A percentile compares a stretch with the other conserved stretches of the same genome.
phyloP scores from a whole-genome alignment of 2,797 vertebrate species.

The Chelmon rostratus region DNA sequence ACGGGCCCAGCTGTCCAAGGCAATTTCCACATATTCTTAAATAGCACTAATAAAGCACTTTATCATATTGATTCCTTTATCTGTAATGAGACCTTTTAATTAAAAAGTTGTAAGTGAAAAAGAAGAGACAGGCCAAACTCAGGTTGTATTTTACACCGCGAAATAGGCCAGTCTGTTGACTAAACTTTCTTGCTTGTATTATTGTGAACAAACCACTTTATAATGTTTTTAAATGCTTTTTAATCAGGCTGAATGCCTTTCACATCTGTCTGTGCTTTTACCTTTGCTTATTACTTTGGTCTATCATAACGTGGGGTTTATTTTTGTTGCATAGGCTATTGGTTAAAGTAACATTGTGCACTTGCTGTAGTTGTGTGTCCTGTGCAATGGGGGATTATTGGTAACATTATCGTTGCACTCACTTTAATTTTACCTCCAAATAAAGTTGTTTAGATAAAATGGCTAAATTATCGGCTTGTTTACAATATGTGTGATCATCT shows the following conservation, averaged over 20 bases:
- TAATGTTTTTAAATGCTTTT: too few relatives aligned
- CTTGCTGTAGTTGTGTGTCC: neutral
- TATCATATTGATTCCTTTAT: neutral
- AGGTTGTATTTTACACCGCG: neutral
- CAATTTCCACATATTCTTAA: constrained; percentile 10
- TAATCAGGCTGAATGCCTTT: too few relatives aligned
- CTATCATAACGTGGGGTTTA: neutral
- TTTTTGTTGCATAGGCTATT: neutral
- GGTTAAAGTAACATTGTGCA: neutral
- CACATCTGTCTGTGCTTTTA: too few relatives aligned
- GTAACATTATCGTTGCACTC: neutral
- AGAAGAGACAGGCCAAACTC: too few relatives aligned
- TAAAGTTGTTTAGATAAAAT: neutral
- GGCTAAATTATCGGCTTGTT: neutral
- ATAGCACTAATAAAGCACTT: neutral
- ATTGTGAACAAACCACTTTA: too few relatives aligned
- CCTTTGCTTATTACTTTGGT: neutral
- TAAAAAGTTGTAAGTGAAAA: neutral
- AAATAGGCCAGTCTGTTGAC: neutral
- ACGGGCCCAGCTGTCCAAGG: neutral
- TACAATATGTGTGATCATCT: neutral
- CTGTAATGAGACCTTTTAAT: neutral
- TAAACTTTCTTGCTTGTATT: neutral
- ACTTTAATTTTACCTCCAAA: neutral
- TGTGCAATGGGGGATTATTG: neutral